Evolutionary conservation across 2,797 vertebrate genomes (phyloP).

Genomic region (Halcyon badia): DNA sequence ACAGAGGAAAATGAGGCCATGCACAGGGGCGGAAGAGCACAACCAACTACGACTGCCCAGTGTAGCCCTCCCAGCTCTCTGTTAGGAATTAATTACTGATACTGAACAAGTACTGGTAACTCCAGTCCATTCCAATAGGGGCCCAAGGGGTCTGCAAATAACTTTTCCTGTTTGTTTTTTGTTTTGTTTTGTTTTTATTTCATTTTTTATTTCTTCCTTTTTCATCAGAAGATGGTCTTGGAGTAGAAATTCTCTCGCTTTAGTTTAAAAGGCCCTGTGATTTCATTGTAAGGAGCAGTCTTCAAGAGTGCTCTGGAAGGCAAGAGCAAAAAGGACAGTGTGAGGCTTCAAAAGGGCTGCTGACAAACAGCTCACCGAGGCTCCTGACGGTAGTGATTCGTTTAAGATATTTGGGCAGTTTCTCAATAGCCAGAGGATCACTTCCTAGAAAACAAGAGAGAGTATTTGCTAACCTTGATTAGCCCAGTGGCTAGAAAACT

Average conservation of each 20-base stretch:
- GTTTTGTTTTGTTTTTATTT: background rate
- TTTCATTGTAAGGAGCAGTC: background rate
- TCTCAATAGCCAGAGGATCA: background rate
- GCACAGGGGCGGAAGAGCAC: background rate
- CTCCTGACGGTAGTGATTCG: background rate
- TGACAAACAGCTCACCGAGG: background rate
- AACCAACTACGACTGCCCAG: background rate
- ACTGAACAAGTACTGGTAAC: background rate
- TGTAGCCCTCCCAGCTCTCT: background rate
- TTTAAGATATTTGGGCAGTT: background rate
- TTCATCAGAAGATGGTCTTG: background rate
- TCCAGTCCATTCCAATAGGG: background rate
- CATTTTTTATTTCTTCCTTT: background rate
- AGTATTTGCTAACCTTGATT: background rate
- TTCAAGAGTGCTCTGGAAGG: background rate
- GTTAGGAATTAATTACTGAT: background rate
- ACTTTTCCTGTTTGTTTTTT: background rate
- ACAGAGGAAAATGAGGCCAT: background rate
- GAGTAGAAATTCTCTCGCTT: background rate
- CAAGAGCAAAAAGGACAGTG: background rate
- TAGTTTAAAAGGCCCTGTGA: background rate
- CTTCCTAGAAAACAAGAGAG: slow-evolving; percentile 1
- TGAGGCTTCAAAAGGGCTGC: background rate
- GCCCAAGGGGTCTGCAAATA: background rate
- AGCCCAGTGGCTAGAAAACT: background rate